Conservation (phyloP, 2,888 invertebrate genomes). For the Dastarcus helophoroides region DNA sequence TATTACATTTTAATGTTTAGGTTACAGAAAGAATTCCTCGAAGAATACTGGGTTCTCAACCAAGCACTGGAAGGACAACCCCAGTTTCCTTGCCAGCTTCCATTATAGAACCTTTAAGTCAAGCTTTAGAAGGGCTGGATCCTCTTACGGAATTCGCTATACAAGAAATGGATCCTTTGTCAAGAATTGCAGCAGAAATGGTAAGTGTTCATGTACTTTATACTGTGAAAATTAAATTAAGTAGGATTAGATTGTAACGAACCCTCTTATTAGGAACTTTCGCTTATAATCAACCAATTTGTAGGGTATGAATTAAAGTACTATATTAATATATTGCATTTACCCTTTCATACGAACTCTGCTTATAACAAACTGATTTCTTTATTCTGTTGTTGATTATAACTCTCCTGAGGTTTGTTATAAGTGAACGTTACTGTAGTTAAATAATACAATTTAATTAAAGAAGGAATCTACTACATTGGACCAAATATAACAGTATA, state of each 20-base stretch:
- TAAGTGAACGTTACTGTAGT: no score
- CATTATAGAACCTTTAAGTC: slow-evolving; percentile 43
- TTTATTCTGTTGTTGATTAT: no score
- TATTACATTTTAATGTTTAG: slow-evolving; percentile 27
- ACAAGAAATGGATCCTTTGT: slow-evolving; percentile 52
- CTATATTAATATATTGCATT: not conserved
- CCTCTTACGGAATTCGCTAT: slow-evolving; percentile 61
- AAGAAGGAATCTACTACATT: no score
- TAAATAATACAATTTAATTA: no score
- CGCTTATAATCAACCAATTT: not conserved
- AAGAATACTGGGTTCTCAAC: slow-evolving; percentile 36
- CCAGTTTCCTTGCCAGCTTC: slow-evolving; percentile 31
- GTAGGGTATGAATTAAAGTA: not conserved
- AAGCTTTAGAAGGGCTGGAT: slow-evolving; percentile 58
- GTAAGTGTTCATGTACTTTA: slow-evolving; percentile 20
- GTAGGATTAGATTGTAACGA: not conserved
- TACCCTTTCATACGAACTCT: no score
- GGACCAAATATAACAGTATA: no score
- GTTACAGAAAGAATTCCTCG: slow-evolving; percentile 43
- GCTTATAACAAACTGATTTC: no score
- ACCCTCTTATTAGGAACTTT: not conserved
- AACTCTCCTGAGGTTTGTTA: no score
- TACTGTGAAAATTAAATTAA: not conserved
- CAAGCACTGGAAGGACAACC: slow-evolving; percentile 44
- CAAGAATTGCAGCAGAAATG: slow-evolving; percentile 48